These are phyloP conservation scores for Drosophila bipectinata DNA, from an alignment of 1,140 invertebrate species.

Conservation along the genomic window DNA sequence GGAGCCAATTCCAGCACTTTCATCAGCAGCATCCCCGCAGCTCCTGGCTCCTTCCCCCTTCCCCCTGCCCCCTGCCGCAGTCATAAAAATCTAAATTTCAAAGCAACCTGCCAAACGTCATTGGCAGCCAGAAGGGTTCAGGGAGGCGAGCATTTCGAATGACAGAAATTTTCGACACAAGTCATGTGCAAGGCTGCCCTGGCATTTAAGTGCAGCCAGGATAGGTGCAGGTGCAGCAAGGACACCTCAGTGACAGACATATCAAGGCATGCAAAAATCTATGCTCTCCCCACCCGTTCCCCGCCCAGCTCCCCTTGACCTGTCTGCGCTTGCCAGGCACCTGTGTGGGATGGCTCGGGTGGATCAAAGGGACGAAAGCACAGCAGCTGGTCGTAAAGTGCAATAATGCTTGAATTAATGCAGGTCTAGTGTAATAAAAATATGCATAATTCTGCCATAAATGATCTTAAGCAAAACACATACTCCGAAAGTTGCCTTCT, in stretches of 20 bases:
- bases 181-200: slow-evolving; percentile 42
- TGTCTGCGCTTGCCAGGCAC: slow-evolving; percentile 56
- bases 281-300: slow-evolving; percentile 52
- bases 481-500: slow-evolving; percentile 15
- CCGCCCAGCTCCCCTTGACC: neutral
- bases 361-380: slow-evolving; percentile 34
- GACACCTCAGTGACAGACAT: slow-evolving; percentile 35
- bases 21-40: slow-evolving; percentile 27
- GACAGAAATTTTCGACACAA: slow-evolving; percentile 79
- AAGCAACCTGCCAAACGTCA: slow-evolving; percentile 62
- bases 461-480: slow-evolving; percentile 73
- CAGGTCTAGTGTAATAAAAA: slow-evolving; percentile 80
- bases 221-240: slow-evolving; percentile 25
- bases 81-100: slow-evolving; percentile 81
- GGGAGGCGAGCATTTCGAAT: slow-evolving; percentile 54
- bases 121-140: slow-evolving; percentile 6
- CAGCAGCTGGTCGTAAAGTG: slow-evolving; percentile 79
- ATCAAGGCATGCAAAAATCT: slow-evolving; percentile 74
- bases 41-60: neutral
- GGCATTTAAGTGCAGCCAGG: slow-evolving; percentile 69
- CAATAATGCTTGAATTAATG: slow-evolving; percentile 81
- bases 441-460: slow-evolving; percentile 81
- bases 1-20: slow-evolving; percentile 70
- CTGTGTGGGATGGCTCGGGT: slow-evolving; percentile 22
- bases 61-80: slow-evolving; percentile 7